Base-by-base conservation (phyloP, 1,140 invertebrate species). In the Conopomorpha cramerella region DNA sequence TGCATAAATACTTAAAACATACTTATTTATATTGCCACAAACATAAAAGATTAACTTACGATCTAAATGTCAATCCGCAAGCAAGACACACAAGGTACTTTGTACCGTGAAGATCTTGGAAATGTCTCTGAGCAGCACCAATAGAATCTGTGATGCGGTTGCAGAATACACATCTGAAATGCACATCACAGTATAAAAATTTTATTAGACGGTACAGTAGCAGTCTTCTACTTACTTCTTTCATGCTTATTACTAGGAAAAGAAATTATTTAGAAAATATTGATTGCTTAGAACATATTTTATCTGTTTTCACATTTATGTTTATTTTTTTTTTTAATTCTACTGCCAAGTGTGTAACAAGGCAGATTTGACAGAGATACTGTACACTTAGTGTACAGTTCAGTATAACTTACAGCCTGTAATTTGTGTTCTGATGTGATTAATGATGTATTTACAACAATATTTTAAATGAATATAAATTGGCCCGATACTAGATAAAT, bases 21-120 rank as follows among this genome's bases (percentile, higher is more conserved):
- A 4, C 10, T 6, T 30, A n/a, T 11, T 11, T 30, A n/a, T 11
- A n/a, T 23, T 6, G 13, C 10, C 3, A 30, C 16, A 19, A 30
- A 11, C 17, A 27, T 8, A 12, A 14, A 37, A 30, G 12, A 34
- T 23, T 2, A 10, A 32, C 34, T 30, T 34, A 67, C 66, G 61
- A 67, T 38, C 65, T 55, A 34, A 70, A 70, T 28, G 65, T 59
- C 8, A 51, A 57, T 15, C 70, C 70, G 38, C 70, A 71, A 8
- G 66, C 58, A 39, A 51, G 64, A 31, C 70, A 71, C 8, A 55
- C 41, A 0, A 74, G 51, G 17, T 71, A 74, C 38, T 65, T 39
- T 13, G 52, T 46, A 2, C 70, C 70, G 25, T 74, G 70, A n/a
- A 62, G 63, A 35, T 67, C 57, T 35, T 67, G 66, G 13, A 56